Base-by-base conservation (phyloP, 2,888 invertebrate species). In the Sinhomidia bicolor region DNA sequence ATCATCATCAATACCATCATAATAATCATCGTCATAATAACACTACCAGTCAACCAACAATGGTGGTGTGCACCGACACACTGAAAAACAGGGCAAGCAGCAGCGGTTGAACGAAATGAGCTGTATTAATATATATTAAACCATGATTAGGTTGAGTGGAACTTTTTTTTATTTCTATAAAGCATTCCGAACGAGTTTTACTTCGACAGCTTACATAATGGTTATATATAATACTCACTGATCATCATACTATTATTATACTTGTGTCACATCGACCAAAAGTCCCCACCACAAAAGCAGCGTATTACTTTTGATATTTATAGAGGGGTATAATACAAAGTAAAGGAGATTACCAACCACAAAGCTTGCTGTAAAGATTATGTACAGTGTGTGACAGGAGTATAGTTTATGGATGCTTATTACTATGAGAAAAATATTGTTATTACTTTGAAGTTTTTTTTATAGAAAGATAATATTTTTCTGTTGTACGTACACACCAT, bases 391-490 rank as follows among this genome's bases (percentile, higher is more conserved):
- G 23, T 60, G 26, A 3, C 60, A 60, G 29, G 14, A 10, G n/a
- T n/a, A n/a, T n/a, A n/a, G n/a, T n/a, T n/a, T n/a, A n/a, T n/a
- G n/a, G 60, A 60, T 10, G 10, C 23, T 60, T 29, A 20, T 68
- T 17, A 68, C 9, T 17, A 54, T 54, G 20, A 41, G 41, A 68
- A 41, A 65, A 36, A 54, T 54, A 54, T 54, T 54, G n/a, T 17
- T 68, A 65, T 65, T n/a, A 36, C 65, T 32, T 36, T 7, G n/a
- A 36, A 65, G 9, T 17, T 36, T 68, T 68, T 68, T 68, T 68
- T 68, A 41, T n/a, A 36, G 26, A 44, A 74, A 74, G 23, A 47
- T 74, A 23, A 23, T 26, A 74, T 2, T 74, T 14, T 36, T 36
- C 4, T 36, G 7, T 7, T 36, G 4, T 36, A 36, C 36, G 3